Evolutionary conservation across 1,140 invertebrate species (phyloP), one percentile per base, ranked within the genome.

Genomic region (Pogonomyrmex barbatus): DNA sequence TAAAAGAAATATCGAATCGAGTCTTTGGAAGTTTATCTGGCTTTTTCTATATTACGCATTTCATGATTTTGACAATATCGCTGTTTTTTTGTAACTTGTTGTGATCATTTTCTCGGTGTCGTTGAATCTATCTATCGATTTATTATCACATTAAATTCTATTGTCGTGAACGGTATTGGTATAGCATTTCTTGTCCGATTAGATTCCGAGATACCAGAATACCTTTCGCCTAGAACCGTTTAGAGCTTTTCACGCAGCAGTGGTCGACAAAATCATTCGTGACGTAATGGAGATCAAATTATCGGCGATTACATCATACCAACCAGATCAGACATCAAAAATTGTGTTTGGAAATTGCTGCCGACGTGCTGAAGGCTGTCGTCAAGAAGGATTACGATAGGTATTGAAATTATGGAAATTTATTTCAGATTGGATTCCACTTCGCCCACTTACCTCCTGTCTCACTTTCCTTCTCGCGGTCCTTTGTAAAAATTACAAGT

Each of bases 141-240:
- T 81, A 70, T 81, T 47, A 65, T 1, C 36, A 17, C 62, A 24
- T 82, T 56, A 56, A 71, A 4, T 58, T 36, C 42, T 2, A 45
- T 4, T 42, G 10, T 24, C 14, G 45, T 2, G 14, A 17, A 60
- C 33, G 47, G 14, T 73, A 62, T 24, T 52, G 42, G 8, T 60
- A 33, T 47, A 76, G 17, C 6, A 36, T 2, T n/a, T 17, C 30
- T 84, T 62, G 14, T 24, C 42, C 14, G 42, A 10, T 0, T 62
- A 92, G 90, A 79, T 90, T 10, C 87, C 86, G 24, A 89, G 17
- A 52, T 92, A 92, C n/a, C 89, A 92, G 42, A 92, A 92, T n/a
- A 91, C 90, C 14, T 91, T 85, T 77, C 87, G 91, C 3, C 50
- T 91, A 9, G 67, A 87, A n/a, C 58, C 91, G 0, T 91, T 89